Evolutionary conservation across 2,888 invertebrate genomes (phyloP), one percentile per base, ranked within the genome.

Genomic region (Lithophane semibrunnea): DNA sequence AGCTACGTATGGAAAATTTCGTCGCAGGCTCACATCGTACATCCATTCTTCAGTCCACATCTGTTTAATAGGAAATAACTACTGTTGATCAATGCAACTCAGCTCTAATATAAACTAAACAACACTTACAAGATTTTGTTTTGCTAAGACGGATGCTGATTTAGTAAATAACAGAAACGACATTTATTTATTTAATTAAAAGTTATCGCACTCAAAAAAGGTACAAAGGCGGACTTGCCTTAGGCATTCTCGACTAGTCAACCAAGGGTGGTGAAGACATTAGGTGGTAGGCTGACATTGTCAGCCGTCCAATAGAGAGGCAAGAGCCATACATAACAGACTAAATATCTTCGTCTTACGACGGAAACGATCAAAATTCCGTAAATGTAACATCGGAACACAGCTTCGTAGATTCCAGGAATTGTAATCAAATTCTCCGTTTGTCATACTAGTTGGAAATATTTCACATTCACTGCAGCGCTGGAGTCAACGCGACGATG

Each of bases 11-110:
- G 42, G 18, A 9, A 60, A 80, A 67, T 64, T 49, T 56, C 49
- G 58, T 56, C 64, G 73, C 61, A 68, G 78, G 67, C 52, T 70
- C 16, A 61, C 47, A 52, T 65, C 61, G 73, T 21, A 61, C 29
- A 72, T 72, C 56, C n/a, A 42, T 74, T 74, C 29, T 60, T 52
- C 18, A 29, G n/a, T 42, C 44, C 73, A 18, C 42, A 42, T 67
- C 56, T 3, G 8, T 60, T 60, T 24, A 10, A 12, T 66, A 78
- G 83, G 84, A 88, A 47, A 12, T 44, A 2, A 44, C 12, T 12
- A 44, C 44, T 44, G 44, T 44, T 44, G 12, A 44, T 44, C 10
- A 0, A 44, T 44, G 12, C 44, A 44, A 44, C 44, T 10, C 44
- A 44, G 44, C 44, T 12, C 12, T 44, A 44, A 2, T 44, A 44